Evolutionary conservation across 2,888 invertebrate genomes (phyloP), one percentile per base, ranked within the genome.

Genomic region (Tiliacea citrago): DNA sequence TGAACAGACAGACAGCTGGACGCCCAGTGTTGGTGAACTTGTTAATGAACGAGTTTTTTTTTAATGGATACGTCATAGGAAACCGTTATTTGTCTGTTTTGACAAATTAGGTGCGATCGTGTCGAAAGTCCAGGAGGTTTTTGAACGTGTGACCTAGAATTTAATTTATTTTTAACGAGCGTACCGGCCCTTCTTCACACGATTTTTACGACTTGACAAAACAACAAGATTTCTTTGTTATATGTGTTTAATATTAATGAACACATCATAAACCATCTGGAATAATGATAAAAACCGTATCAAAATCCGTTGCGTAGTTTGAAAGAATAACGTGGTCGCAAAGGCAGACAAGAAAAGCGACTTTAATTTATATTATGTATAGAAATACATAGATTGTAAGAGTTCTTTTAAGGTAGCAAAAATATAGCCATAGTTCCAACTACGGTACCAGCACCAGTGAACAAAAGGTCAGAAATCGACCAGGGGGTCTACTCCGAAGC

Each of bases 1-100:
- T 86, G 83, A 81, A 72, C 77, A 29, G 47, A 68, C 62, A 86
- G 86, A 86, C 86, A 60, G 86, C 80, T 74, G 69, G 86, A 75
- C 86, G 86, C 84, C 82, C 42, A 66, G 76, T 60, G 73, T 79
- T 53, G 69, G 47, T 76, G 84, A 84, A 82, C 79, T 81, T 79
- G 75, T 77, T 81, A 84, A 82, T 73, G 45, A 68, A 53, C 62
- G 65, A 62, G 58, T 51, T 58, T 62, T 65, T 62, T n/a, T 79
- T 66, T 51, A 55, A 57, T 71, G 24, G 47, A 13, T 21, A 62
- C 68, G 81, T 70, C 80, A 68, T 68, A 76, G 62, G 71, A 69
- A 68, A 79, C 69, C 13, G 63, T 81, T 71, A 62, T 72, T 82
- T 70, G 63, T 61, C 70, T 16, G n/a, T 75, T 66, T 83, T 79